Conservation (phyloP, 2,888 invertebrate genomes). For the Megamerina dolium region DNA sequence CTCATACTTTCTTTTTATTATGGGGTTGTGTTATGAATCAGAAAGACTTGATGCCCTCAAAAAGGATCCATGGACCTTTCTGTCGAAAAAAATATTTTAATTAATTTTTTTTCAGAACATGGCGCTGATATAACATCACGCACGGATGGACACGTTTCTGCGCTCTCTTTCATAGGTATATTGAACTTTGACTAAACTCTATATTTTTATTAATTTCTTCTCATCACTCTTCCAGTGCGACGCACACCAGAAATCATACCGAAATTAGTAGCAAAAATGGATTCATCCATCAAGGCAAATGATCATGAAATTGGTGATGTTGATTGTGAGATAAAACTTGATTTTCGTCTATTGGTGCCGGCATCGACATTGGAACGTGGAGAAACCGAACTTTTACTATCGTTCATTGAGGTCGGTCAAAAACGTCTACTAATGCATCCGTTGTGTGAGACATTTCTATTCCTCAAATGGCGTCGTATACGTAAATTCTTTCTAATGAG, state of each 20-base stretch:
- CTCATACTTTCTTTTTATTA: too few species aligned
- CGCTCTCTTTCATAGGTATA: constrained; percentile 73
- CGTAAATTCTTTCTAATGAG: constrained; percentile 76
- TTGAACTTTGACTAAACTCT: too few species aligned
- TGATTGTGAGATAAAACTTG: constrained; percentile 73
- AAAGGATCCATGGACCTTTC: too few species aligned
- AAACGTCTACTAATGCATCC: constrained; percentile 76
- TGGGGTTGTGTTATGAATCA: too few species aligned
- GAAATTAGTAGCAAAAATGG: constrained; percentile 63
- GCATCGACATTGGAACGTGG: constrained; percentile 53
- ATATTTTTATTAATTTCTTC: too few species aligned
- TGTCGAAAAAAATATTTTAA: too few species aligned
- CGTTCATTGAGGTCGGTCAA: constrained; percentile 74
- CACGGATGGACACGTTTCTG: constrained; percentile 76
- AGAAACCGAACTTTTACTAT: constrained; percentile 64
- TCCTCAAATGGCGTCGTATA: constrained; percentile 76
- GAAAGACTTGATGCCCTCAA: too few species aligned
- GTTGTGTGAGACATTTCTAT: constrained; percentile 76
- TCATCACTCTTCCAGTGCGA: too few species aligned
- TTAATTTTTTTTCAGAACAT: constrained; percentile 53
- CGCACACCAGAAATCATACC: constrained; percentile 77
- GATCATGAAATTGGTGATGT: constrained; percentile 82
- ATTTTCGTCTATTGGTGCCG: constrained; percentile 59
- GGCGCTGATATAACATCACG: constrained; percentile 77
- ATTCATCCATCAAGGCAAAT: constrained; percentile 68